A percentile compares a stretch with the other conserved stretches of the same genome.
Evolutionary conservation across 2,113 vertebrate genomes (phyloP).

Genomic region (Chlamydotis undulata): DNA sequence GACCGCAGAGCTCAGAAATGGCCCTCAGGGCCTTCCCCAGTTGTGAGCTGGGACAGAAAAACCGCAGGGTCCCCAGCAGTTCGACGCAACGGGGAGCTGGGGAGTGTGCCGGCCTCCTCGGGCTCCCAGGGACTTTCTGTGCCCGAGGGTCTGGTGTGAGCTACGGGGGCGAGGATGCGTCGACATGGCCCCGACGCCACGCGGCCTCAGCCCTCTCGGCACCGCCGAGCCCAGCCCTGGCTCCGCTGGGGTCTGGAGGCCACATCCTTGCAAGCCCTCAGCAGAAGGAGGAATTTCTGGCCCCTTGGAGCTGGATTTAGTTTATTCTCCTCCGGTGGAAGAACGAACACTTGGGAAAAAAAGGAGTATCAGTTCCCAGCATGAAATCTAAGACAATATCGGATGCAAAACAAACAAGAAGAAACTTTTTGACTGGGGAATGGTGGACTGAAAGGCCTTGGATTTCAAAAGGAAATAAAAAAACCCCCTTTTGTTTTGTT

Average conservation of each 20-base stretch:
- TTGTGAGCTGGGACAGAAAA: background rate
- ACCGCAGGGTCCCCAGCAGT: accelerated
- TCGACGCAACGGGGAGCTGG: accelerated
- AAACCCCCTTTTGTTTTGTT: background rate
- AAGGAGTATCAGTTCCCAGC: background rate
- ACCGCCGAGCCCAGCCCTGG: accelerated
- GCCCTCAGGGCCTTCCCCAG: background rate
- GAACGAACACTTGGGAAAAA: background rate
- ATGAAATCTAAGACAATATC: background rate
- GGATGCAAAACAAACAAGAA: background rate
- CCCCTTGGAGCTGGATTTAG: background rate
- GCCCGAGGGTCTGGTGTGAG: background rate
- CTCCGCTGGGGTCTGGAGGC: background rate
- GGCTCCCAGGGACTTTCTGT: background rate
- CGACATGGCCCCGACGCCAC: background rate
- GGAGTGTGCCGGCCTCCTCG: accelerated
- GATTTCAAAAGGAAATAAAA: background rate
- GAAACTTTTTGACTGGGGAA: background rate
- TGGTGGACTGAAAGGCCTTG: background rate
- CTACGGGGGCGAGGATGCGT: accelerated
- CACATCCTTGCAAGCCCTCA: background rate
- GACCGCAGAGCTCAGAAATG: background rate
- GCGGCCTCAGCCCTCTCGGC: accelerated
- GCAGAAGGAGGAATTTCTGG: background rate
- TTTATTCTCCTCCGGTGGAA: background rate